Conservation (phyloP, 2,888 invertebrate species). For the Drosophila paracracens region DNA sequence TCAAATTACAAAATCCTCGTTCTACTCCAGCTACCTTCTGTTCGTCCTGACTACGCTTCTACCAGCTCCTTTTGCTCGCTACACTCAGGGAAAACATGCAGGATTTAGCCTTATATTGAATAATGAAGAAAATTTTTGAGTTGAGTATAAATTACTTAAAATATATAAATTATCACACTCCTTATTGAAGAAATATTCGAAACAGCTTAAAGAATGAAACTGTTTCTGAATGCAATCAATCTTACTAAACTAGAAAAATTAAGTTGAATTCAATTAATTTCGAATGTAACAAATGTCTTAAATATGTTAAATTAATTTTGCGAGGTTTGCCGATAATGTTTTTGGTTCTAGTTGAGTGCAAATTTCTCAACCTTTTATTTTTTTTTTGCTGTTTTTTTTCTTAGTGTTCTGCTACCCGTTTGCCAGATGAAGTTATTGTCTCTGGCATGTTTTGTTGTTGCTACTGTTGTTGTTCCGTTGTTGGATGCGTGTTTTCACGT, state of each 20-base stretch:
- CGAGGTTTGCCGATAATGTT: too few relatives aligned
- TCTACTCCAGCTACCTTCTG: conserved; percentile 19
- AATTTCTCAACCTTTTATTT: background rate
- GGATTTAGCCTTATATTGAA: background rate
- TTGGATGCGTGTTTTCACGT: conserved; percentile 69
- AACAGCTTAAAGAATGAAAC: background rate
- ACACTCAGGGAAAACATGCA: background rate
- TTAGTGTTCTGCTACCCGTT: conserved; percentile 12
- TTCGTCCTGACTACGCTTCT: conserved; percentile 23
- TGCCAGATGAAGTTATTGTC: conserved; percentile 75
- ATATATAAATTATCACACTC: background rate
- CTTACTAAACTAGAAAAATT: background rate
- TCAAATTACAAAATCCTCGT: conserved; percentile 76
- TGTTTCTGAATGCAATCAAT: background rate
- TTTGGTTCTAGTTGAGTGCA: background rate
- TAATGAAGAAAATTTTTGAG: background rate
- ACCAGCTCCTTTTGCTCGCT: background rate
- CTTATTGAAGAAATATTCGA: background rate
- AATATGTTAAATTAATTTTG: too few relatives aligned
- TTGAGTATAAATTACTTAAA: background rate
- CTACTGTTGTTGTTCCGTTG: conserved; percentile 34
- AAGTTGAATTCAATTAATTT: background rate
- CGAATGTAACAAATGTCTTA: background rate
- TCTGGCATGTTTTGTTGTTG: conserved; percentile 63
- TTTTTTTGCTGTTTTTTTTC: background rate